Base-by-base conservation (phyloP, 35 echinoderm and acorn worm genomes). In the Ptychodera flava region DNA sequence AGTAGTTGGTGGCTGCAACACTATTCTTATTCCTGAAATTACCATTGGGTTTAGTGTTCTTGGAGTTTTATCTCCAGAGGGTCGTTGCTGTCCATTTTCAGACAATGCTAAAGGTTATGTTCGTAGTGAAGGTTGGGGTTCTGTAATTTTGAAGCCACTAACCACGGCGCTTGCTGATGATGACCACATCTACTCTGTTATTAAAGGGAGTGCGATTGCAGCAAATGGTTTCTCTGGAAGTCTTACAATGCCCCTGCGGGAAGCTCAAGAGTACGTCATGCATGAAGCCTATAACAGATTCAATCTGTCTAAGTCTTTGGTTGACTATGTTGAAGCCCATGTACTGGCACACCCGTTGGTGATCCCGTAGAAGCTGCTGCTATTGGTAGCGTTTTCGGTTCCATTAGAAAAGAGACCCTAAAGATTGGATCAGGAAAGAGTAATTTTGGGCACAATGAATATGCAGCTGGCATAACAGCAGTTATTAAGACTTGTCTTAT, bases 291-390 rank as follows among this genome's bases (percentile, higher is more conserved):
- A n/a, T 94, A 1, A 90, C 16, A 83, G 87, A 83, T 97, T 91
- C 36, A 77, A 79, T 78, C 37, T 97, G 30, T 38, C 89, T 32
- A 92, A 94, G 90, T 87, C 87, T 29, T 79, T 88, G 36, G 90
- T 97, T 0, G 85, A 92, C 28, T 97, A 86, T 78, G 80, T 97
- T 1, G 95, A 97, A 85, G 95, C 95, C 35, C 95, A 97, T 79
- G 95, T 28, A 97, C 95, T 1, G 95, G 95, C 0, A 97, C 95
- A 36, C 93, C 90, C 80, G 95, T 97, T 80, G 95, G 95, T 15
- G 95, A 97, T 89, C 95, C 95, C 0, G 79, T 97, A 1, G 95
- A 97, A 81, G 95, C 95, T n/a, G 87, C 93, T 83, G 95, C 95
- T 1, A 94, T 97, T 30, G 91, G 92, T 1, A 83, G 77, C 34